phyloP scores from a whole-genome alignment of 1,140 invertebrate genomes.

The Adelges cooleyi region DNA sequence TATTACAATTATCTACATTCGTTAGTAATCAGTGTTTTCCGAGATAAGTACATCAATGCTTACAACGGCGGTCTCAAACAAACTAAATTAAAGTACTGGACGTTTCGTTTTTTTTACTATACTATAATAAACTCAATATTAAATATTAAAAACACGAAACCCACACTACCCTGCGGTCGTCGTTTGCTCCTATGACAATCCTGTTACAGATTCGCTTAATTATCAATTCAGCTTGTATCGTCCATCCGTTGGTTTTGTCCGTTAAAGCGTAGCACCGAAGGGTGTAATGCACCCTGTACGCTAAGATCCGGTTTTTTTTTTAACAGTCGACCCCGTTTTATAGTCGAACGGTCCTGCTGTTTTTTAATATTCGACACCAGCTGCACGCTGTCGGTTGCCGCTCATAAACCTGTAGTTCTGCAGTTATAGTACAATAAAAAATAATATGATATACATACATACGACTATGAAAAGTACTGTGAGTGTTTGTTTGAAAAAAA shows the following conservation, averaged over 20 bases:
- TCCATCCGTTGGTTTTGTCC: conserved; percentile 15
- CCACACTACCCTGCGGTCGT: too few species aligned
- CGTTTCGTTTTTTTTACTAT: too few species aligned
- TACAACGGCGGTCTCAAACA: too few species aligned
- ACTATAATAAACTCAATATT: too few species aligned
- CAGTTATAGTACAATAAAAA: background rate
- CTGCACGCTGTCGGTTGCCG: background rate
- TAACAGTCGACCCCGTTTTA: background rate
- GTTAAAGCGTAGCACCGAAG: background rate
- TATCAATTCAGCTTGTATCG: background rate
- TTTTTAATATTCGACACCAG: conserved; percentile 24
- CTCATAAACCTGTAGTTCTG: conserved; percentile 16
- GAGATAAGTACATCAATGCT: too few species aligned
- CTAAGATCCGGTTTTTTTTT: conserved; percentile 25
- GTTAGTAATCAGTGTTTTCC: too few species aligned
- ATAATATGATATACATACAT: background rate
- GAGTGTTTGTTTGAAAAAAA: too few species aligned
- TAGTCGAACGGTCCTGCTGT: background rate
- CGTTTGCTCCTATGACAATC: background rate
- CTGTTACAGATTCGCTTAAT: background rate
- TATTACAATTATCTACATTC: too few species aligned
- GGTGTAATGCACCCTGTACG: background rate
- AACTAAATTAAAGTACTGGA: too few species aligned
- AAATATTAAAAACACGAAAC: too few species aligned
- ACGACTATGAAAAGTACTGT: too few species aligned